Conservation (phyloP, 2,888 invertebrate species). For the Diplazon laetatorius region DNA sequence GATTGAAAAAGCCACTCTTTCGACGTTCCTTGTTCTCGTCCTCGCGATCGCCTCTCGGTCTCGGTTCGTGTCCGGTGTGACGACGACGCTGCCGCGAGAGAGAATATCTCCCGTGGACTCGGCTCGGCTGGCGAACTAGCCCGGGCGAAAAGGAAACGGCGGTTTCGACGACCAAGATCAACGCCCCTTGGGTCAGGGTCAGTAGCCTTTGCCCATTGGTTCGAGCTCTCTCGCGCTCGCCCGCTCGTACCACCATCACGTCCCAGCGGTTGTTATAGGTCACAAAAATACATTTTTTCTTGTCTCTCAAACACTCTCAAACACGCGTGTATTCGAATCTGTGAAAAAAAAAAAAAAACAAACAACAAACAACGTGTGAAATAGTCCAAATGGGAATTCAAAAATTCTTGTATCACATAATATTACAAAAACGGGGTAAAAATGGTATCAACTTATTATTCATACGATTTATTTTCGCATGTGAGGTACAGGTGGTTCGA, state of each 20-base stretch:
- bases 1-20: too few relatives aligned
- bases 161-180: constrained; percentile 78
- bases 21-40: constrained; percentile 18
- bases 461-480: too few relatives aligned
- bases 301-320: too few relatives aligned
- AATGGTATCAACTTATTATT: too few relatives aligned
- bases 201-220: constrained; percentile 79
- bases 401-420: too few relatives aligned
- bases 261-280: constrained; percentile 67
- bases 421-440: too few relatives aligned
- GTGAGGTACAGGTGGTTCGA: too few relatives aligned
- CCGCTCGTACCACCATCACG: constrained; percentile 31
- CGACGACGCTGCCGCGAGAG: too few relatives aligned
- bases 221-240: constrained; percentile 54
- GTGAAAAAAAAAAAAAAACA: too few relatives aligned
- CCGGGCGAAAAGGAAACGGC: constrained; percentile 68
- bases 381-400: too few relatives aligned
- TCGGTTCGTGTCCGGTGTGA: constrained; percentile 51
- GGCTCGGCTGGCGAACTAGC: constrained; percentile 62
- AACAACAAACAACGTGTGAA: not conserved
- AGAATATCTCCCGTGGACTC: constrained; percentile 49
- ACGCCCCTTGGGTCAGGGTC: constrained; percentile 82
- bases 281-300: constrained; percentile 66
- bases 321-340: too few relatives aligned
- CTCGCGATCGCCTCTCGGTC: constrained; percentile 34